Percentiles rank a stretch among this genome's conserved stretches.
Evolutionary conservation across 2,888 invertebrate species (phyloP).

Genomic region (Escarpia spicata): DNA sequence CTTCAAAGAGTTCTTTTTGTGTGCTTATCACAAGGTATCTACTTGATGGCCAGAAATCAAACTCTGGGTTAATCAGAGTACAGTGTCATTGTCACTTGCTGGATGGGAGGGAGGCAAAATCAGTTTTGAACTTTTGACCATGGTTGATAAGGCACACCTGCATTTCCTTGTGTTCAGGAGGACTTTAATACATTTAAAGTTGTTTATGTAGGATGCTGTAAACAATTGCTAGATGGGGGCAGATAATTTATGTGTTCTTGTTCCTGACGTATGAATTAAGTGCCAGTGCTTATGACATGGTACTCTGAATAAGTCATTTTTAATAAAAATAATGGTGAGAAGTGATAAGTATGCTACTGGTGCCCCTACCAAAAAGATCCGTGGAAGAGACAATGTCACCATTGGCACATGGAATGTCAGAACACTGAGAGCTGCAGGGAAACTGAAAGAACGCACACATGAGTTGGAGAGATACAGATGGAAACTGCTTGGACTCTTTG

Average conservation of each 20-base stretch:
- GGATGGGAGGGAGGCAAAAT: not conserved
- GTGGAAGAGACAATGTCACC: no score
- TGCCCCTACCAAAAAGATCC: no score
- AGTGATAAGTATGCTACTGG: no score
- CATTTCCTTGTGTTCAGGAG: not conserved
- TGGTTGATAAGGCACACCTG: constrained; percentile 16
- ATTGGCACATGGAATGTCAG: no score
- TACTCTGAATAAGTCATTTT: no score
- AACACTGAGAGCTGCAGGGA: no score
- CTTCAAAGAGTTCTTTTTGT: not conserved
- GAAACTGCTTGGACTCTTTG: no score
- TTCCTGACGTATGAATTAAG: no score
- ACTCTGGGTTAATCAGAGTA: not conserved
- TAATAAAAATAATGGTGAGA: no score
- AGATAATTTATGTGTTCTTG: not conserved
- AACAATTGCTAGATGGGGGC: not conserved
- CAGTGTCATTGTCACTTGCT: not conserved
- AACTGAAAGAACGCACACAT: no score
- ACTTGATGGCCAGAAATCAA: constrained; percentile 11
- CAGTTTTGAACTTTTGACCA: not conserved
- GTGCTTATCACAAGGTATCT: not conserved
- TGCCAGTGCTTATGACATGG: no score
- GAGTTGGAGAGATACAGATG: no score
- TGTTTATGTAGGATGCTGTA: not conserved
- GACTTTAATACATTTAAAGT: not conserved